These are phyloP conservation scores for Pocota personata DNA, from an alignment of 2,888 invertebrate genomes.

Conservation along the genomic window DNA sequence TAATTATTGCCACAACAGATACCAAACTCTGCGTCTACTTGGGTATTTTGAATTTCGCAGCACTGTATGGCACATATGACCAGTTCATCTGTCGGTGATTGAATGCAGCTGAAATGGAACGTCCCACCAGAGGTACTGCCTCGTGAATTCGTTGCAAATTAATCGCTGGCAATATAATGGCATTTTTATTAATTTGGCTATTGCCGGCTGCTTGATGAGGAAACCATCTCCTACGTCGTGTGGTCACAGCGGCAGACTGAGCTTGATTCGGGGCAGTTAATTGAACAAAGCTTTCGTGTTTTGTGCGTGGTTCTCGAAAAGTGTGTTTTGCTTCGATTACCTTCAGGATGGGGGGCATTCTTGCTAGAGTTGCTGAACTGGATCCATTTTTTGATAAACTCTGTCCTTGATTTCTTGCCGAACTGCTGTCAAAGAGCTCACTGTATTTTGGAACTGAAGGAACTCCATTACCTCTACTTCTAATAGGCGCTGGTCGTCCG, in stretches of 20 bases:
- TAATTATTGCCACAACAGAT: background rate
- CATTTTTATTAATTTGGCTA: conserved; percentile 77
- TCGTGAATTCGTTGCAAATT: conserved; percentile 75
- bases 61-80: conserved; percentile 81
- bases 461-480: conserved; percentile 38
- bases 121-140: conserved; percentile 73
- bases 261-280: conserved; percentile 78
- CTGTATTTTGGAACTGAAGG: conserved; percentile 33
- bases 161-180: conserved; percentile 79
- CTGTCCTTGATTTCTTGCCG: conserved; percentile 35
- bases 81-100: conserved; percentile 79
- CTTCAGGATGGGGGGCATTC: conserved; percentile 82
- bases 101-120: conserved; percentile 81
- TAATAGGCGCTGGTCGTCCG: conserved; percentile 31
- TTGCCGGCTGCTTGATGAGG: conserved; percentile 39
- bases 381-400: conserved; percentile 61
- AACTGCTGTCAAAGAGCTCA: conserved; percentile 36
- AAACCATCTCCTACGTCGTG: conserved; percentile 63
- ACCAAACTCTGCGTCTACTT: conserved; percentile 76
- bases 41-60: conserved; percentile 81
- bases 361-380: conserved; percentile 75
- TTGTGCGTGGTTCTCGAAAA: conserved; percentile 78
- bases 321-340: conserved; percentile 79
- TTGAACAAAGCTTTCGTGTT: conserved; percentile 80
- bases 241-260: conserved; percentile 79